Percentiles rank a stretch among this genome's conserved stretches.
These are phyloP conservation scores for Sepioteuthis lessoniana DNA, from an alignment of 2,888 invertebrate species.

Conservation along the genomic window DNA sequence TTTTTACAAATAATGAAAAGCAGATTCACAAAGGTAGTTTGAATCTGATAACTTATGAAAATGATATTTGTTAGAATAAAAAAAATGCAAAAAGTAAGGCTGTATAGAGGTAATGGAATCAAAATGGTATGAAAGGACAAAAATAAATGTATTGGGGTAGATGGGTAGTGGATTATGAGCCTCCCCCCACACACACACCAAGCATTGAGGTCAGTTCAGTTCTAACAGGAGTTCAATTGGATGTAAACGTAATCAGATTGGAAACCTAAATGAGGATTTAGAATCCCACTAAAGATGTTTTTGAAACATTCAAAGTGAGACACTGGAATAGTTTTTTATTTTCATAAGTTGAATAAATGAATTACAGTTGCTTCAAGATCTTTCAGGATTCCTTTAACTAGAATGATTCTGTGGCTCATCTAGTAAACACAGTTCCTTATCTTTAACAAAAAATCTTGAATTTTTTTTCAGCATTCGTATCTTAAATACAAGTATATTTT, in stretches of 20 bases:
- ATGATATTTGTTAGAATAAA: not conserved
- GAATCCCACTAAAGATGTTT: not conserved
- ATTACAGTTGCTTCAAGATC: not conserved
- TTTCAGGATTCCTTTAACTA: not conserved
- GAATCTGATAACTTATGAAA: constrained; percentile 8
- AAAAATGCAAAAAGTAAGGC: not conserved
- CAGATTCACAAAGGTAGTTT: not conserved
- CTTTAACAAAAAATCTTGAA: too few species aligned
- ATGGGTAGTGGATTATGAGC: not conserved
- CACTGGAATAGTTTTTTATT: not conserved
- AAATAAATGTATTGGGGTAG: not conserved
- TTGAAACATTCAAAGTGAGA: not conserved
- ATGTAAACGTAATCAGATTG: not conserved
- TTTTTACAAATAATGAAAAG: not conserved
- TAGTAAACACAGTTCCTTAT: not conserved
- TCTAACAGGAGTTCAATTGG: not conserved
- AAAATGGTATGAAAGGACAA: not conserved
- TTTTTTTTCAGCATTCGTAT: too few species aligned
- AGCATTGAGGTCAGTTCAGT: not conserved
- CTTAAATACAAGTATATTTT: too few species aligned
- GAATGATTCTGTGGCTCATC: not conserved
- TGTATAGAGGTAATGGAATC: not conserved
- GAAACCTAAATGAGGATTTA: not conserved
- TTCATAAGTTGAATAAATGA: not conserved
- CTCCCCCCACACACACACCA: too few species aligned